Evolutionary conservation across 2,888 invertebrate species (phyloP).

Genomic region (Drosophila fungiperda): DNA sequence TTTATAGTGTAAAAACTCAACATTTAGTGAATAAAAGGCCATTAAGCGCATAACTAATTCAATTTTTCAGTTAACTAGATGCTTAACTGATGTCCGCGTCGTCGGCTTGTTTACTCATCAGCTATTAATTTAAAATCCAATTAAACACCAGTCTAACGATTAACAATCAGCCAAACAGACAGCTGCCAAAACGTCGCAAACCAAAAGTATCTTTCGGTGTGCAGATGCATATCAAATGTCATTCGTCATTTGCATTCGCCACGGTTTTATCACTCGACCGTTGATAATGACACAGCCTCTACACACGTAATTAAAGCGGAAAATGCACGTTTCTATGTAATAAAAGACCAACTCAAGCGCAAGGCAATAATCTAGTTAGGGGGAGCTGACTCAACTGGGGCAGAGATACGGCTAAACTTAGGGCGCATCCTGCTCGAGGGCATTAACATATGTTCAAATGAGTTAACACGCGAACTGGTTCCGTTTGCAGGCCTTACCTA

Average conservation of each 20-base stretch:
- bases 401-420: constrained; percentile 6
- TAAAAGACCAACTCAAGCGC: constrained; percentile 46
- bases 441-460: constrained; percentile 57
- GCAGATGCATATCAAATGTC: constrained; percentile 72
- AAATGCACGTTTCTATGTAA: constrained; percentile 2
- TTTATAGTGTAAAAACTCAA: background rate
- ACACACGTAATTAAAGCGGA: constrained; percentile 40
- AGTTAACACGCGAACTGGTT: constrained; percentile 67
- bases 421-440: constrained; percentile 44
- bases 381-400: constrained; percentile 9
- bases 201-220: background rate
- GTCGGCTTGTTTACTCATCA: constrained; percentile 2
- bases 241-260: constrained; percentile 61
- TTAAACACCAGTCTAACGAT: constrained; percentile 18
- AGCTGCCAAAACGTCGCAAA: constrained; percentile 38
- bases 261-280: constrained; percentile 66
- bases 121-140: constrained; percentile 27
- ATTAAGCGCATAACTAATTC: background rate
- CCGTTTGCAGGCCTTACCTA: constrained; percentile 25
- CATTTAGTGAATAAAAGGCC: background rate
- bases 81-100: constrained; percentile 21
- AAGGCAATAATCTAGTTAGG: constrained; percentile 22
- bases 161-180: constrained; percentile 14
- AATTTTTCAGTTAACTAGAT: constrained; percentile 9
- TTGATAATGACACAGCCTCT: constrained; percentile 60